phyloP scores from a whole-genome alignment of 2,113 vertebrate species.

The Alces alces region DNA sequence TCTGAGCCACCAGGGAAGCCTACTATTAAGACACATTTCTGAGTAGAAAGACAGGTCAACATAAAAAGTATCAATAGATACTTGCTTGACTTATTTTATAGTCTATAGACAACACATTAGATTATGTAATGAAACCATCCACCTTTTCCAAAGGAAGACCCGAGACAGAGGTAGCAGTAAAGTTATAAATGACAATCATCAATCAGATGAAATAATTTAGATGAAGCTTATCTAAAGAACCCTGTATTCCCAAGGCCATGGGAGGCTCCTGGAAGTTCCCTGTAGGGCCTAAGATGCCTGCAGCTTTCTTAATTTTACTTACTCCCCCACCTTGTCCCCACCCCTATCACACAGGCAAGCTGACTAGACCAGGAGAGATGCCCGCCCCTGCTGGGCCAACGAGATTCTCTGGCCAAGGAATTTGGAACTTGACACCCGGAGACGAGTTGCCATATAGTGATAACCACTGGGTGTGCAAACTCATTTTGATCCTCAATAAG shows the following conservation, averaged over 20 bases:
- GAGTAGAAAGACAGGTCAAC: neutral
- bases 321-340: fast-evolving
- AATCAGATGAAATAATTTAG: neutral
- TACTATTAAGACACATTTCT: neutral
- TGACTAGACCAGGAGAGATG: neutral
- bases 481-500: fast-evolving
- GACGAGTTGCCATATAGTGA: fast-evolving
- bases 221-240: neutral
- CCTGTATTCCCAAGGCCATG: neutral
- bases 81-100: neutral
- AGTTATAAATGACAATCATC: neutral
- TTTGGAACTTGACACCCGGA: neutral
- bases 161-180: neutral
- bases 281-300: fast-evolving
- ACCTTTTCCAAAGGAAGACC: neutral
- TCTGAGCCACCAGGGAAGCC: neutral
- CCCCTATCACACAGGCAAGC: fast-evolving
- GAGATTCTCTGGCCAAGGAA: neutral
- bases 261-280: neutral
- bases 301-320: neutral
- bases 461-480: fast-evolving
- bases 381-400: fast-evolving
- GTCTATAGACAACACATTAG: neutral
- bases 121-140: neutral
- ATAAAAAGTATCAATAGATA: neutral